phyloP scores from a whole-genome alignment of 2,888 invertebrate species.

The Metacarcinus magister region DNA sequence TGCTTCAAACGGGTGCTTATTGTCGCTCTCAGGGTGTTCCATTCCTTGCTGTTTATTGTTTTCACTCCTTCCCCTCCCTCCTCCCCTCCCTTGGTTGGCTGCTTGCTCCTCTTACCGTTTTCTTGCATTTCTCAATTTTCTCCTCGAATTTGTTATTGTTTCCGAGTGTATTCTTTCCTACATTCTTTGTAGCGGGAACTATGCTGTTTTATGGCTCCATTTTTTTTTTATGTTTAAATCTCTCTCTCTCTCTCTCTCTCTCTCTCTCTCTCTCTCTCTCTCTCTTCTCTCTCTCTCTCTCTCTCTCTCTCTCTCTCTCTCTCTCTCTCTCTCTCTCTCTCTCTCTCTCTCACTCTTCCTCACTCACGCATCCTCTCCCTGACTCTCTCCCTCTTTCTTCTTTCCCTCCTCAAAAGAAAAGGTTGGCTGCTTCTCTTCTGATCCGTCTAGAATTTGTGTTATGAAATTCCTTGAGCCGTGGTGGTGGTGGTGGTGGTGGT shows the following conservation, averaged over 20 bases:
- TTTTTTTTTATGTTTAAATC: not conserved
- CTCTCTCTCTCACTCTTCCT: not conserved
- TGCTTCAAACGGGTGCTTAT: not conserved
- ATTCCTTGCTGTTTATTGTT: conserved; percentile 32
- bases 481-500: conserved; percentile 22
- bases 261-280: conserved; percentile 15
- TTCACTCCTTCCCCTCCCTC: not conserved
- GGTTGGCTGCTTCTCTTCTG: conserved; percentile 41
- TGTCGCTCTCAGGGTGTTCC: not conserved
- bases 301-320: conserved; percentile 48
- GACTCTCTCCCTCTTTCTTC: not conserved
- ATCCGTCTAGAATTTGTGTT: conserved; percentile 45
- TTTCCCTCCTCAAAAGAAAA: conserved; percentile 33
- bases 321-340: not conserved
- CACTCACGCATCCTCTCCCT: not conserved
- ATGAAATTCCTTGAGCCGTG: conserved; percentile 42
- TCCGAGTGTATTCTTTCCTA: not conserved
- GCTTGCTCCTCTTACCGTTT: not conserved
- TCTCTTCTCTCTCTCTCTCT: conserved; percentile 21
- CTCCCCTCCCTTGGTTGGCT: not conserved
- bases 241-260: not conserved
- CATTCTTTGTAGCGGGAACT: not conserved
- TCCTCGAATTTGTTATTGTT: not conserved
- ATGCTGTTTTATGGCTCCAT: not conserved
- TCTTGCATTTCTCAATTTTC: not conserved